Evolutionary conservation across 2,888 invertebrate genomes (phyloP).

Genomic region (Fragum sueziense): DNA sequence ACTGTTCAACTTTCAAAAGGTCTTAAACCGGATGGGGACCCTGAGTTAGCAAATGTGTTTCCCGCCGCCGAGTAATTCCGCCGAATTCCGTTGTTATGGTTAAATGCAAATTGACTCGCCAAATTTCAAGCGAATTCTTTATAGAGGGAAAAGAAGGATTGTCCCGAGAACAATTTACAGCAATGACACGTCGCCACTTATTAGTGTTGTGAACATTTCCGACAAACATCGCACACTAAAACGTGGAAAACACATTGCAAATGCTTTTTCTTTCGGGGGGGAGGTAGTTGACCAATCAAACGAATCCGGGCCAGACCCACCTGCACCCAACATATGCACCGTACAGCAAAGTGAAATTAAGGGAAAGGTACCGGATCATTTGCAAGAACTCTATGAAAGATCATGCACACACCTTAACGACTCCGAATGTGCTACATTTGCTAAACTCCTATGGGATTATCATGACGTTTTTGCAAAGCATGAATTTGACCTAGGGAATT

Average conservation of each 20-base stretch:
- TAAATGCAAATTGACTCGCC: background rate
- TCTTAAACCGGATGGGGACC: too few species aligned
- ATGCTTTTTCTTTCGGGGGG: background rate
- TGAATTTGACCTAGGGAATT: conserved; percentile 16
- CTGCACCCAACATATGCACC: background rate
- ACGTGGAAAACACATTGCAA: background rate
- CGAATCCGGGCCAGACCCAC: background rate
- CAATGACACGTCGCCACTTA: background rate
- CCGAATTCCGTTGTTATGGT: conserved; percentile 13
- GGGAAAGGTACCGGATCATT: conserved; percentile 25
- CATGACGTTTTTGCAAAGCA: conserved; percentile 15
- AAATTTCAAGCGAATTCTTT: too few species aligned
- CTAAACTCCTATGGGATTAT: too few species aligned
- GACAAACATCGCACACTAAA: background rate
- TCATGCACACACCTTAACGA: conserved; percentile 3
- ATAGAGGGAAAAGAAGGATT: background rate
- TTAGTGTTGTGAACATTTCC: conserved; percentile 20
- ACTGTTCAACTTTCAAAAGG: too few species aligned
- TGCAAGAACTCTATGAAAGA: conserved; percentile 22
- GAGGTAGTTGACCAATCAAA: background rate
- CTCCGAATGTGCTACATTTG: too few species aligned
- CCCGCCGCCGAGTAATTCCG: conserved; percentile 1
- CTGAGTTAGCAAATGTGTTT: background rate
- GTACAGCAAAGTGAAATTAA: background rate
- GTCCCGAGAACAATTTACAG: background rate